These are phyloP conservation scores for Falco punctatus DNA, from an alignment of 2,113 vertebrate genomes.

Conservation along the genomic window DNA sequence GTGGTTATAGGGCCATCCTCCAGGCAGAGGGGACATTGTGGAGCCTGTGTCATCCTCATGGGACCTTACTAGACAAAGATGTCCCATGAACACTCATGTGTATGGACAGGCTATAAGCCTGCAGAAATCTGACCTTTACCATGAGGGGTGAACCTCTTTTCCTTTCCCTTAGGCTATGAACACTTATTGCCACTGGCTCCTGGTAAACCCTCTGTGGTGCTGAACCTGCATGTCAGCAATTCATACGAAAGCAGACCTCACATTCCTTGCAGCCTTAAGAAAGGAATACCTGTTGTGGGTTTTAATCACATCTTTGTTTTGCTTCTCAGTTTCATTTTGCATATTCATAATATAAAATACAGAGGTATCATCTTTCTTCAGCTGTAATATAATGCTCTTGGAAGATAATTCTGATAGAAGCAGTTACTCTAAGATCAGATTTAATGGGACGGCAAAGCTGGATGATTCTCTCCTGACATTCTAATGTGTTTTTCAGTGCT, in stretches of 20 bases:
- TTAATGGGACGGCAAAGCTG: neutral
- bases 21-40: conserved; percentile 69
- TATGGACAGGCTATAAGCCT: conserved; percentile 67
- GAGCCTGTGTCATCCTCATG: conserved; percentile 76
- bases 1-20: conserved; percentile 66
- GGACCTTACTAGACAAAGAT: conserved; percentile 68
- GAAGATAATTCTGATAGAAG: neutral
- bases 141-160: conserved; percentile 69
- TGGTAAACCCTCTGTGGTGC: conserved; percentile 20
- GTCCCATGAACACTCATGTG: conserved; percentile 51
- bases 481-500: conserved; percentile 9
- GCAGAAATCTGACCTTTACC: conserved; percentile 81
- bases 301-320: conserved; percentile 22
- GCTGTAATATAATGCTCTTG: neutral
- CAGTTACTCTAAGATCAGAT: neutral
- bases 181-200: conserved; percentile 16
- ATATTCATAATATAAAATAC: neutral
- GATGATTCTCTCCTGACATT: neutral
- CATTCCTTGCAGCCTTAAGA: conserved; percentile 17
- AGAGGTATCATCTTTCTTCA: neutral
- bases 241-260: conserved; percentile 32
- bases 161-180: conserved; percentile 65
- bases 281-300: conserved; percentile 37
- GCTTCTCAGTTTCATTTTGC: neutral
- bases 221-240: conserved; percentile 46